Base-by-base conservation (phyloP, 2,113 vertebrate species). In the Plestiodon gilberti region DNA sequence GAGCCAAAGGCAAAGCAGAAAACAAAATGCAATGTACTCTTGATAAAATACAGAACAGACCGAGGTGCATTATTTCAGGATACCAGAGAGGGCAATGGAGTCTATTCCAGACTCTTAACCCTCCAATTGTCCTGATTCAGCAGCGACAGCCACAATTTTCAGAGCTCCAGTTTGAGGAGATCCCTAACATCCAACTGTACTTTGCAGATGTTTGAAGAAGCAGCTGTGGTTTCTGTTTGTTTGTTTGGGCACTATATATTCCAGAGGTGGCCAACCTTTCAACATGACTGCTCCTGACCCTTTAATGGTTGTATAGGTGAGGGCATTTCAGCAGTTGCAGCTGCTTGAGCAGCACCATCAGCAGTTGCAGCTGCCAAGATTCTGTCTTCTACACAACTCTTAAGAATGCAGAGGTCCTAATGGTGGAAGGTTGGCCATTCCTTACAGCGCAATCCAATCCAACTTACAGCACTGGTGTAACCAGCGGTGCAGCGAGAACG, bases 1-100 rank as follows among this genome's bases (percentile, higher is more conserved):
- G 48, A 79, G 64, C 76, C 6, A 2, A 86, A 94, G 89, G 86
- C 35, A 93, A 89, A 87, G 84, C 73, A 89, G 59, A 85, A 87
- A 93, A 70, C 57, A 86, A 86, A 88, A 90, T 13, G 20, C 23
- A 86, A 88, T 61, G 74, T 64, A 88, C 23, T 14, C 15, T n/a
- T 71, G n/a, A 6, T 20, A 82, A 48, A 11, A 30, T 52, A 80
- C 8, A 33, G 22, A 18, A 11, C 70, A 59, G 76, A 82, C 33
- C 20, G 78, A 86, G 14, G n/a, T 48, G n/a, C 3, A 14, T 33
- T 81, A 76, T 40, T 87, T 75, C 57, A n/a, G 23, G 33, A 81
- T 57, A 67, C 81, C 30, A 81, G 55, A 9, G 64, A 79, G 76
- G 70, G 78, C 23, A 23, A 76, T 15, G 0, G 8, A 55, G 11